A percentile compares a stretch with the other conserved stretches of the same genome.
Conservation (phyloP, 2,888 invertebrate genomes). For the Habrosyne pyritoides region DNA sequence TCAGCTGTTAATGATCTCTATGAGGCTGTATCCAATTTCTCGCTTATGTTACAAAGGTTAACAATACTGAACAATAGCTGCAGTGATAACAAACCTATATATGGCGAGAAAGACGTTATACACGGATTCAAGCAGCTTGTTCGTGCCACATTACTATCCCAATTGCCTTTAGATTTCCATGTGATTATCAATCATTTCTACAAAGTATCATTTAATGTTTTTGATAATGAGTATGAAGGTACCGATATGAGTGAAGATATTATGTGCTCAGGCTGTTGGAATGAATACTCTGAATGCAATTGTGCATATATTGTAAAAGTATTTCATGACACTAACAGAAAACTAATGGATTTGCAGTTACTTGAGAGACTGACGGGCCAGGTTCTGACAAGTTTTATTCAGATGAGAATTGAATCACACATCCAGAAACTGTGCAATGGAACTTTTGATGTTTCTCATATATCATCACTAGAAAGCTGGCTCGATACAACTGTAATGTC, state of each 20-base stretch:
- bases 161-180: conserved; percentile 88
- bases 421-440: conserved; percentile 94
- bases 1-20: conserved; percentile 87
- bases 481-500: conserved; percentile 92
- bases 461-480: conserved; percentile 93
- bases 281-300: conserved; percentile 82
- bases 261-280: conserved; percentile 89
- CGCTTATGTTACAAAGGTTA: conserved; percentile 81
- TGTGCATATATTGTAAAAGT: conserved; percentile 87
- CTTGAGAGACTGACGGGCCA: conserved; percentile 93
- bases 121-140: conserved; percentile 86
- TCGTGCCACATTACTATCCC: conserved; percentile 86
- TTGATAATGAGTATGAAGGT: conserved; percentile 78
- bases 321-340: conserved; percentile 91
- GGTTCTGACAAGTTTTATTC: conserved; percentile 92
- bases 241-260: conserved; percentile 83
- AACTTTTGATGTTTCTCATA: conserved; percentile 92
- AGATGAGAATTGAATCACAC: conserved; percentile 91
- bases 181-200: conserved; percentile 89
- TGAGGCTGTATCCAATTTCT: conserved; percentile 79
- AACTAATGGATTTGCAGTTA: conserved; percentile 89
- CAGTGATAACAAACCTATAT: conserved; percentile 72
- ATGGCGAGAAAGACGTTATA: conserved; percentile 80
- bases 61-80: conserved; percentile 76
- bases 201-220: conserved; percentile 89